Conservation (phyloP, 1,140 invertebrate genomes). For the Calephelis nemesis region DNA sequence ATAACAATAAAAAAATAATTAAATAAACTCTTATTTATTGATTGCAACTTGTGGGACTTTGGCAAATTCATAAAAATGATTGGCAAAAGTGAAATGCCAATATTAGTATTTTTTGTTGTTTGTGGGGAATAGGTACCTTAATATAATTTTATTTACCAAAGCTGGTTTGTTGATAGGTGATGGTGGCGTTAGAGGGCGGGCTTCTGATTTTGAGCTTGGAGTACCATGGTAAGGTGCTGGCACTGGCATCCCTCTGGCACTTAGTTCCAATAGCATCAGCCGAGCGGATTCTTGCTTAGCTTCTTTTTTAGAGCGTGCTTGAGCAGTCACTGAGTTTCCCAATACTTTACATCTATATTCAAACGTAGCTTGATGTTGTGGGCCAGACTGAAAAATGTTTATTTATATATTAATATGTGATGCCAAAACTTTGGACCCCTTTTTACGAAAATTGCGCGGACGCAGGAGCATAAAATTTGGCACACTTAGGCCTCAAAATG, state of each 20-base stretch:
- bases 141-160: slow-evolving; percentile 20
- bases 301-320: slow-evolving; percentile 63
- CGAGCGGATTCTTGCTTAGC: slow-evolving; percentile 64
- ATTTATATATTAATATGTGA: no score
- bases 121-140: not conserved
- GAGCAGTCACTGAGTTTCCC: slow-evolving; percentile 43
- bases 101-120: no score
- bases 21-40: no score
- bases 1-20: no score
- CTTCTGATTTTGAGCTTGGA: slow-evolving; percentile 7
- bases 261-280: slow-evolving; percentile 42
- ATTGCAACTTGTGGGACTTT: no score
- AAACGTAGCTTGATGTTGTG: slow-evolving; percentile 55
- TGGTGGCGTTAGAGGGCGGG: slow-evolving; percentile 19
- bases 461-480: no score
- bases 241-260: slow-evolving; percentile 38
- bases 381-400: slow-evolving; percentile 45
- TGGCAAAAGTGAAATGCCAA: no score
- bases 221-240: slow-evolving; percentile 43
- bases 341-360: slow-evolving; percentile 55
- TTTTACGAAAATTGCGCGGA: no score
- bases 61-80: no score
- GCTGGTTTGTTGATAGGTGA: slow-evolving; percentile 26
- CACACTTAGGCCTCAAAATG: no score
- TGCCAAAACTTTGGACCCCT: no score